These are phyloP conservation scores for Rhynchonema sp. DNA, from an alignment of 2,888 invertebrate species.

Conservation along the genomic window DNA sequence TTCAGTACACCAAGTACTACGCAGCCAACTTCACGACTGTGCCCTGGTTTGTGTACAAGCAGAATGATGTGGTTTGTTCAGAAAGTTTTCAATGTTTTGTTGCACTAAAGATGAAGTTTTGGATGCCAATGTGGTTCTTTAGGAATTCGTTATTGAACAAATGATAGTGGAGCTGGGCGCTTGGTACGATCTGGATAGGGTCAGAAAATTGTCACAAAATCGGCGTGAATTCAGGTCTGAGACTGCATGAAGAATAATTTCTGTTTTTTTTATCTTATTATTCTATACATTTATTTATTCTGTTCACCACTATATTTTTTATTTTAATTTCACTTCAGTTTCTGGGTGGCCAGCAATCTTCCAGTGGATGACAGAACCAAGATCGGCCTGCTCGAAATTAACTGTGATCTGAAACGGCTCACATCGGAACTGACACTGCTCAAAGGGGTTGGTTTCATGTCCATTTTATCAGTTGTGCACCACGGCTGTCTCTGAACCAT, in stretches of 20 bases:
- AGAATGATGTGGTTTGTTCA: slow-evolving; percentile 44
- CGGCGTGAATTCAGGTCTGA: slow-evolving; percentile 39
- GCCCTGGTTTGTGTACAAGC: slow-evolving; percentile 47
- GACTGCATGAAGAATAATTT: background rate
- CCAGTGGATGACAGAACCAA: slow-evolving; percentile 47
- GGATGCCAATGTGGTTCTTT: too few species aligned
- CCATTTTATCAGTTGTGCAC: background rate
- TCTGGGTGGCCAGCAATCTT: slow-evolving; percentile 58
- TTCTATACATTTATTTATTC: too few species aligned
- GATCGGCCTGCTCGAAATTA: slow-evolving; percentile 43
- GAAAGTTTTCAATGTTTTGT: background rate
- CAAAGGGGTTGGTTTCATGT: slow-evolving; percentile 23
- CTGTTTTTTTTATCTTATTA: too few species aligned
- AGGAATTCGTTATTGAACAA: slow-evolving; percentile 19
- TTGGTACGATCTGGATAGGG: slow-evolving; percentile 26
- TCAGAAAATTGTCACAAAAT: slow-evolving; percentile 41
- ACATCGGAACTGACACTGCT: slow-evolving; percentile 38
- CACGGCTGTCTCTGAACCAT: background rate
- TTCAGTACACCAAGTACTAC: slow-evolving; percentile 24
- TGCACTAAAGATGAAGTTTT: background rate
- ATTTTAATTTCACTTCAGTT: too few species aligned
- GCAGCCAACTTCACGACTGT: slow-evolving; percentile 41
- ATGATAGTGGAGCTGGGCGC: slow-evolving; percentile 27
- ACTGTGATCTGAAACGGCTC: slow-evolving; percentile 48
- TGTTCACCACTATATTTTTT: too few species aligned